Base-by-base conservation (phyloP, 2,113 vertebrate genomes). In the Caranx melampygus region DNA sequence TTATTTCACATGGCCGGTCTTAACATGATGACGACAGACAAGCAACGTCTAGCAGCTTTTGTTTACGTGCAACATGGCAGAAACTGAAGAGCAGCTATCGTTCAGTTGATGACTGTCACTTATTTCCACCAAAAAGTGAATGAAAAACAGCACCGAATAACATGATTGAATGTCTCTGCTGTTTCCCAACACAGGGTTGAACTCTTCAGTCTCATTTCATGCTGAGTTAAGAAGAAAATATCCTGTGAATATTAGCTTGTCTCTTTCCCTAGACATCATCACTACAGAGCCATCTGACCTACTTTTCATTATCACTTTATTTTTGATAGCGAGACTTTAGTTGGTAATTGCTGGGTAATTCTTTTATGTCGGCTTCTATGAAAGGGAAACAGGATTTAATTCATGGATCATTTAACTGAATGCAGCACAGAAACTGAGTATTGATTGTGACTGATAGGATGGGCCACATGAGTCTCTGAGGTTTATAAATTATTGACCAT, bases 291-390 rank as follows among this genome's bases (percentile, higher is more conserved):
- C 1, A 6, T 65, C 82, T 87, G 79, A 82, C 76, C 79, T 84
- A 75, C 61, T 83, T 85, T 65, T 70, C 45, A 73, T 71, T 37
- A 49, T 15, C 55, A 26, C 26, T 60, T 62, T 54, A 6, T 51
- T 49, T 65, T 34, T 55, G 60, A 83, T 61, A 52, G 42, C 44
- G 33, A 68, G 64, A 71, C 55, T 69, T 71, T n/a, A 34, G 61
- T 37, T 78, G 42, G 26, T 70, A 86, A 83, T 83, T 75, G 35
- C 57, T 44, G 20, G 33, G 51, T 72, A 71, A 80, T 67, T 78
- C 4, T 64, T 79, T 75, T 57, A 63, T 68, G 69, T 64, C 52
- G 55, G 63, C 45, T 52, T 63, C 18, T 37, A 0, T 70, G 47
- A 58, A 77, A 66, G 45, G 44, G 40, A 78, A 68, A 58, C 49